Evolutionary conservation across 1,140 invertebrate species (phyloP), one percentile per base, ranked within the genome.

Genomic region (Eciton burchellii): DNA sequence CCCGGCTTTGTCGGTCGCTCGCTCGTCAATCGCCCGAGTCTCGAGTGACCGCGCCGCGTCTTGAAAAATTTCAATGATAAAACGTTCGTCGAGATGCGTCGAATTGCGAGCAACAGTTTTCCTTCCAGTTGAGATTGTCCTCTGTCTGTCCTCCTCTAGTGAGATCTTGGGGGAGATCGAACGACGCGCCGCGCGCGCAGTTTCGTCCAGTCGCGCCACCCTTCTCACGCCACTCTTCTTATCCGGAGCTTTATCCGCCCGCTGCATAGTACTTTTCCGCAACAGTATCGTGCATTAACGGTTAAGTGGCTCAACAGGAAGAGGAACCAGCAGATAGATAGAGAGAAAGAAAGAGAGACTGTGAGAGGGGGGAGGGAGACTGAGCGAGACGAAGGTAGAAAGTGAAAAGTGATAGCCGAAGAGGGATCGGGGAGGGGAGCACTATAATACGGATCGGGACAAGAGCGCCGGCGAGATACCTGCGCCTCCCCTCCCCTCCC

Each of bases 221-320:
- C n/a, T n/a, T n/a, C n/a, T n/a, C n/a, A n/a, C n/a, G n/a, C n/a
- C n/a, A n/a, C n/a, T n/a, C n/a, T n/a, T n/a, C n/a, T n/a, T n/a
- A 8, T 63, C n/a, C 12, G 6, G 66, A 70, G 6, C n/a, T 65
- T 70, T 70, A 70, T 21, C 62, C 24, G 63, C 74, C n/a, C 24
- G 74, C 35, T n/a, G 24, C 16, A n/a, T 35, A 14, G 49, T n/a
- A n/a, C n/a, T 70, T 70, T 70, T 79, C 63, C 49, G 62, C 43
- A 79, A 79, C 74, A 79, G 74, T 79, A 70, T 79, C 74, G 24
- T 79, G 63, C 52, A 79, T 70, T 79, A 79, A 79, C 74, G 74
- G 74, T 77, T 79, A 79, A 79, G 74, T 79, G 74, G 74, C 56
- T 70, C 35, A 70, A 43, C 74, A 43, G 63, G 74, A 79, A 74